phyloP scores from a whole-genome alignment of 2,888 invertebrate genomes.

The Aromia moschata region DNA sequence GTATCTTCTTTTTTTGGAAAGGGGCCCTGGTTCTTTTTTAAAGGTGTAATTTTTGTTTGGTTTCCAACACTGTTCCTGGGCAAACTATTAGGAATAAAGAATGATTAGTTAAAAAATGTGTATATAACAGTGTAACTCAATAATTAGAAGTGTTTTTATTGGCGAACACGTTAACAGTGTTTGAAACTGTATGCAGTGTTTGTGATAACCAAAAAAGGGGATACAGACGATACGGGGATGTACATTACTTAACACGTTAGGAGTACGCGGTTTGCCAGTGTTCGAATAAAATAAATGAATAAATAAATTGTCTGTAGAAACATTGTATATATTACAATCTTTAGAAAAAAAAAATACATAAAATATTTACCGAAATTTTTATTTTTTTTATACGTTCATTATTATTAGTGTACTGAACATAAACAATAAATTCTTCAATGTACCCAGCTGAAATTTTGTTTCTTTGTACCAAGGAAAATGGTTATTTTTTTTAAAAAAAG shows the following conservation, averaged over 20 bases:
- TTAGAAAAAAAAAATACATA: conserved; percentile 3
- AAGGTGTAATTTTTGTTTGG: not conserved
- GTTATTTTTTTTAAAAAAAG: too few relatives aligned
- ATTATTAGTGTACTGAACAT: conserved; percentile 15
- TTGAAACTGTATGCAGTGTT: not conserved
- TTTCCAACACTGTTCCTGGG: conserved; percentile 1
- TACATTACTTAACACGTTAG: conserved; percentile 2
- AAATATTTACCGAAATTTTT: conserved; percentile 6
- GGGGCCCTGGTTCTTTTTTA: not conserved
- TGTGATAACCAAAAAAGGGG: not conserved
- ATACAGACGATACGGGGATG: not conserved
- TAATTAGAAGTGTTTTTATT: not conserved
- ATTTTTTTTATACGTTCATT: conserved; percentile 13
- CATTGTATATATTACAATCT: conserved; percentile 9
- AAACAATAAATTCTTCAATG: conserved; percentile 14
- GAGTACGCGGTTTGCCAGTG: not conserved
- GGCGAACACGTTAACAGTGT: not conserved
- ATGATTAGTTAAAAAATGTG: not conserved
- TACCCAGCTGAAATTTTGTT: conserved; percentile 3
- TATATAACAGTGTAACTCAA: not conserved
- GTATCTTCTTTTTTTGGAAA: not conserved
- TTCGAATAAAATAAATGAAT: conserved; percentile 6
- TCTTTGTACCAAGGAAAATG: too few relatives aligned
- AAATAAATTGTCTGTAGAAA: conserved; percentile 15
- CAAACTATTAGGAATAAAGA: not conserved